Evolutionary conservation across 2,888 invertebrate species (phyloP).

Genomic region (Coremacera marginata): DNA sequence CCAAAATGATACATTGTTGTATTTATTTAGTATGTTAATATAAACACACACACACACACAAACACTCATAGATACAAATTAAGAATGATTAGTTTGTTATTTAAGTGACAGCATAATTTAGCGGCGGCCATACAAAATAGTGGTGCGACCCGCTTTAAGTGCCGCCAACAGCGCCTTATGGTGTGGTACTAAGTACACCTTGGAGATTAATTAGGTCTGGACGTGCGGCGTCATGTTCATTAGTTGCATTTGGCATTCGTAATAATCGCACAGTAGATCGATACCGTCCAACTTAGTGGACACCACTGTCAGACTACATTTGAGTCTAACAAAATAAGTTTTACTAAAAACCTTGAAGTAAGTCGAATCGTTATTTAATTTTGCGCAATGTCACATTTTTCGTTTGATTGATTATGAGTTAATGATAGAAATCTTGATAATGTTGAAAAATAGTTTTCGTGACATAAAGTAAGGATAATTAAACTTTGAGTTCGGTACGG

Average conservation of each 20-base stretch:
- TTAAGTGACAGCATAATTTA: slow-evolving; percentile 27
- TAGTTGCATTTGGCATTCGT: neutral
- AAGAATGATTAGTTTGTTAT: slow-evolving; percentile 34
- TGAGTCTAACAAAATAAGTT: neutral
- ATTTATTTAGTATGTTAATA: slow-evolving; percentile 39
- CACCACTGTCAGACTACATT: neutral
- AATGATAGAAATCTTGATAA: neutral
- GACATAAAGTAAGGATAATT: slow-evolving; percentile 9
- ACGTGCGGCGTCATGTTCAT: slow-evolving; percentile 5
- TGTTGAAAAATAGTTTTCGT: neutral
- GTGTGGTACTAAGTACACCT: slow-evolving; percentile 3
- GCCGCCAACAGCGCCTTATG: too few species aligned
- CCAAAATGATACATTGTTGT: slow-evolving; percentile 50
- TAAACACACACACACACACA: neutral
- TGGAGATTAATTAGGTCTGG: slow-evolving; percentile 34
- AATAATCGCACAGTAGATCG: neutral
- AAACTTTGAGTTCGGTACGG: too few species aligned
- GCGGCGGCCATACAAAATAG: neutral
- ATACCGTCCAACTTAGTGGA: neutral
- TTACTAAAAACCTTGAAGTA: neutral
- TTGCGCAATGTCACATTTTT: slow-evolving; percentile 6
- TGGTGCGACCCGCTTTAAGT: too few species aligned
- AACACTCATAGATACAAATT: slow-evolving; percentile 29
- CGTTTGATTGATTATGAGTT: slow-evolving; percentile 6
- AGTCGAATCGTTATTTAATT: neutral